These are phyloP conservation scores for Gallinago undulata DNA, from an alignment of 2,113 vertebrate genomes.

Conservation along the genomic window DNA sequence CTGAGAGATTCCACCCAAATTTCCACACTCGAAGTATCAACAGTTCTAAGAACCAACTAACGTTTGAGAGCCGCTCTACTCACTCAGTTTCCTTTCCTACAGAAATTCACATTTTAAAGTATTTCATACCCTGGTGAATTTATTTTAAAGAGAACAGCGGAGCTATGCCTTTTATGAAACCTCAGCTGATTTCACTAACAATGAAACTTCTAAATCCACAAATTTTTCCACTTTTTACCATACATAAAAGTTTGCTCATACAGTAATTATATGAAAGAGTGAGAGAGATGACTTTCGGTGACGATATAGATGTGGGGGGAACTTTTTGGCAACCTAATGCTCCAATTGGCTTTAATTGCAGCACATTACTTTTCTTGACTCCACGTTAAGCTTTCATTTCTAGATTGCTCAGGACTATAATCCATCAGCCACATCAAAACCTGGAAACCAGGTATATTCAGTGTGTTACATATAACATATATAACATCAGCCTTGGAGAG, in stretches of 20 bases:
- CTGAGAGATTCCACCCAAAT: not conserved
- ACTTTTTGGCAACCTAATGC: not conserved
- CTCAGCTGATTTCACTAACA: not conserved
- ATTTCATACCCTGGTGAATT: not conserved
- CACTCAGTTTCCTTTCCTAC: not conserved
- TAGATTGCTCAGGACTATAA: not conserved
- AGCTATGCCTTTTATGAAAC: not conserved
- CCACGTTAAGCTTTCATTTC: no score
- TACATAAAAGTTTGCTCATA: not conserved
- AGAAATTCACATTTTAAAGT: not conserved
- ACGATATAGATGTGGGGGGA: accelerated
- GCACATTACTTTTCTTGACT: not conserved
- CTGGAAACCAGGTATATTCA: accelerated
- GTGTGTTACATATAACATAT: not conserved
- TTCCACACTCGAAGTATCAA: not conserved
- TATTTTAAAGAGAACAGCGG: no score
- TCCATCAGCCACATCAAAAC: not conserved
- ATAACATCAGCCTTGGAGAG: not conserved
- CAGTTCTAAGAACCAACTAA: not conserved
- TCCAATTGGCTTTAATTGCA: not conserved
- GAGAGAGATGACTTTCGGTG: not conserved
- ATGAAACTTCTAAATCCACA: not conserved
- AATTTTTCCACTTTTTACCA: not conserved
- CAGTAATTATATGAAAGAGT: not conserved
- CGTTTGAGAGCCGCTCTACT: accelerated